These are phyloP conservation scores for Kryptopterus vitreolus DNA, from an alignment of 2,797 vertebrate species.

Conservation along the genomic window DNA sequence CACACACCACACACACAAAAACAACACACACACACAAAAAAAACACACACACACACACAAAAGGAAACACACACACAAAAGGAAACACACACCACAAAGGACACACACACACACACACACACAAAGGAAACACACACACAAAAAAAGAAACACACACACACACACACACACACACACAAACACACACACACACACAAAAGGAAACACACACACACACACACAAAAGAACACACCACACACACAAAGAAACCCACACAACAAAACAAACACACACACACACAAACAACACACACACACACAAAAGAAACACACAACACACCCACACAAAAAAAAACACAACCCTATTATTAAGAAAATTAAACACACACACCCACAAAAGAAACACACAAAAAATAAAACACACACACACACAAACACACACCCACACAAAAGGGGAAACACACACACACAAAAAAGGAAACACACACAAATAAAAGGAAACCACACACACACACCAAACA, in stretches of 20 bases:
- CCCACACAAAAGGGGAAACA: constrained; percentile 52
- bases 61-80: constrained; percentile 57
- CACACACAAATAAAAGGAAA: no score
- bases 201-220: constrained; percentile 56
- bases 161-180: constrained; percentile 59
- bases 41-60: no score
- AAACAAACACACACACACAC: constrained; percentile 58
- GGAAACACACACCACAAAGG: no score
- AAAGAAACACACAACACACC: constrained; percentile 59
- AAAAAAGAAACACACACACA: constrained; percentile 58
- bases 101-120: constrained; percentile 60
- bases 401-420: constrained; percentile 61
- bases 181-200: constrained; percentile 61
- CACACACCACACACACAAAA: no score
- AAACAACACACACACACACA: constrained; percentile 60
- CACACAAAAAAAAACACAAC: no score
- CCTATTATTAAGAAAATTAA: no score
- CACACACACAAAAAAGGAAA: constrained; percentile 61
- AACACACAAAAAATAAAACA: no score
- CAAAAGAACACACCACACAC: constrained; percentile 61
- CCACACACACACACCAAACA: no score
- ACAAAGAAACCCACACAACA: no score
- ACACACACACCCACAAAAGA: constrained; percentile 59
- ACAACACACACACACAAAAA: no score
- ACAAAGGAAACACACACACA: no score